Base-by-base conservation (phyloP, 2,797 vertebrate genomes). In the Eospalax fontanierii region DNA sequence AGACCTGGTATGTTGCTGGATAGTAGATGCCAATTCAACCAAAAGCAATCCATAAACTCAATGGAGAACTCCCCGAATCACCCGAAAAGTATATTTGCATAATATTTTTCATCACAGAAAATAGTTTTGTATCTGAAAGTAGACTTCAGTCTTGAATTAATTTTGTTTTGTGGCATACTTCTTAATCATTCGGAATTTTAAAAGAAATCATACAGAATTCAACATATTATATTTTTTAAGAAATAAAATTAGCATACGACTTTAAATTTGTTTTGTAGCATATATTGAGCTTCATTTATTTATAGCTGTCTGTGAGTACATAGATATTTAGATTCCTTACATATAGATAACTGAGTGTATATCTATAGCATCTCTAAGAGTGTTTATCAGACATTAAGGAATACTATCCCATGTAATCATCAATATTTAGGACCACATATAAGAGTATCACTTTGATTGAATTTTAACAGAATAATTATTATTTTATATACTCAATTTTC, bases 151-250 rank as follows among this genome's bases (percentile, higher is more conserved):
- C 66, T 94, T 68, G n/a, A 75, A 28, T 89, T 93, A 76, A 46
- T 71, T 89, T 79, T 85, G 22, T 74, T 81, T 2, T 85, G 88
- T 80, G 9, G 11, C 78, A 79, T 46, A 75, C 68, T 89, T 89
- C 38, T 68, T 83, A 87, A 66, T 54, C 24, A 61, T 40, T 82
- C 79, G 40, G 3, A 14, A 65, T 28, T 63, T 96, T 68, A 86
- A 74, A 66, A 68, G 87, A 11, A 26, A 81, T n/a, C n/a, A n/a
- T n/a, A 66, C n/a, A 75, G 76, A 91, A 93, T 93, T 93, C 79
- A 91, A 61, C n/a, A 46, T 78, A 73, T 35, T 80, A 76, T 66
- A 87, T 89, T 91, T 90, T 66, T 38, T 21, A 93, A 79, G 19
- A 75, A 40, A 89, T 18, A 90, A 38, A 81, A 18, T 91, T 92